phyloP scores from a whole-genome alignment of 2,888 invertebrate species.

The Morpho achilles region DNA sequence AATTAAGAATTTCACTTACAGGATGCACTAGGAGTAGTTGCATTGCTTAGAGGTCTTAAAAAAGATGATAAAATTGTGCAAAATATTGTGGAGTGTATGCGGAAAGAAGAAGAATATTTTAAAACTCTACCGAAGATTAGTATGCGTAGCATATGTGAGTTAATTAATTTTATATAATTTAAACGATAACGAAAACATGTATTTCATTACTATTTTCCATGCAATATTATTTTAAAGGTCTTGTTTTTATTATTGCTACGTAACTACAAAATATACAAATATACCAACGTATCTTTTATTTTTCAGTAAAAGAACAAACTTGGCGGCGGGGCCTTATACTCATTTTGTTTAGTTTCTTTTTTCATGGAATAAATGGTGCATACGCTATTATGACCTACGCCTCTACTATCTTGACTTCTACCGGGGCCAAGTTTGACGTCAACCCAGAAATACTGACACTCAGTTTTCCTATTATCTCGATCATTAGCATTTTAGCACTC shows the following conservation, averaged over 20 bases:
- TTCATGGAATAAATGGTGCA: constrained; percentile 46
- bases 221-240: not conserved
- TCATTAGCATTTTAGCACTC: constrained; percentile 47
- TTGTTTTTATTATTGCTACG: no score
- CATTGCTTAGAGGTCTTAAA: constrained; percentile 45
- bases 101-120: constrained; percentile 42
- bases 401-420: constrained; percentile 43
- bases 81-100: constrained; percentile 43
- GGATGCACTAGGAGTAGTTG: constrained; percentile 44
- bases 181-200: not conserved
- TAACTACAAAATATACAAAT: no score
- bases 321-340: constrained; percentile 48
- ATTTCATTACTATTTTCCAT: no score
- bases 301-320: constrained; percentile 44
- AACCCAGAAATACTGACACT: constrained; percentile 52
- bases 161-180: not conserved
- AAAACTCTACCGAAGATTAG: constrained; percentile 47
- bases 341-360: constrained; percentile 34
- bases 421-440: constrained; percentile 49
- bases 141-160: constrained; percentile 46
- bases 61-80: constrained; percentile 41
- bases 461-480: constrained; percentile 56
- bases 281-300: not conserved
- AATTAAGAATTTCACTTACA: constrained; percentile 30
- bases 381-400: constrained; percentile 51